phyloP scores from a whole-genome alignment of 2,113 vertebrate species.

The Hippocampus mohnikei region DNA sequence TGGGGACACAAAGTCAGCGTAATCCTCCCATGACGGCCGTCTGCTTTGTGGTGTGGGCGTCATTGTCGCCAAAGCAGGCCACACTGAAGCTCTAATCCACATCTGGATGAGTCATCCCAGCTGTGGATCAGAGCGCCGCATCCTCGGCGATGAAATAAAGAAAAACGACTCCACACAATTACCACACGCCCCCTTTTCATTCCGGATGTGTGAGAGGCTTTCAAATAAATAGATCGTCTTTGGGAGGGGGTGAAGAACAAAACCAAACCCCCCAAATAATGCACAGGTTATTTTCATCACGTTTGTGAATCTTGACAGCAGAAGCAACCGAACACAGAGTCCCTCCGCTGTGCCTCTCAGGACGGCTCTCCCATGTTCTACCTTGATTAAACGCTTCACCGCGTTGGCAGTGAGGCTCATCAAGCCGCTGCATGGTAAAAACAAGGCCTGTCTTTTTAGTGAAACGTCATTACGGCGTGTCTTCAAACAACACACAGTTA shows the following conservation, averaged over 20 bases:
- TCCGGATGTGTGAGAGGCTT: slow-evolving; percentile 34
- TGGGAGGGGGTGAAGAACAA: not conserved
- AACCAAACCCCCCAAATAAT: not conserved
- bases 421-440: slow-evolving; percentile 4
- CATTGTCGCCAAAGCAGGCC: slow-evolving; percentile 45
- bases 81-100: slow-evolving; percentile 61
- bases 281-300: slow-evolving; percentile 8
- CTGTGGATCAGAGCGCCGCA: slow-evolving; percentile 61
- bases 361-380: slow-evolving; percentile 4
- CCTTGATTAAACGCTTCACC: slow-evolving; percentile 27
- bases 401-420: slow-evolving; percentile 8
- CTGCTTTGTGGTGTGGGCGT: slow-evolving; percentile 51
- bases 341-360: slow-evolving; percentile 6
- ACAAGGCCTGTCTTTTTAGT: not conserved
- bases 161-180: slow-evolving; percentile 61
- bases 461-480: slow-evolving; percentile 22
- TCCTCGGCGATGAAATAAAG: slow-evolving; percentile 51
- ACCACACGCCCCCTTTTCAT: slow-evolving; percentile 39
- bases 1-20: slow-evolving; percentile 33
- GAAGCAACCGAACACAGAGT: slow-evolving; percentile 26
- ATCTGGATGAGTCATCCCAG: slow-evolving; percentile 58
- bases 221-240: slow-evolving; percentile 36
- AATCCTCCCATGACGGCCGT: slow-evolving; percentile 56
- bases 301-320: slow-evolving; percentile 21
- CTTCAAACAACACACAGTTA: slow-evolving; percentile 20